Evolutionary conservation across 1,140 invertebrate species (phyloP).

Genomic region (Ostrea edulis): DNA sequence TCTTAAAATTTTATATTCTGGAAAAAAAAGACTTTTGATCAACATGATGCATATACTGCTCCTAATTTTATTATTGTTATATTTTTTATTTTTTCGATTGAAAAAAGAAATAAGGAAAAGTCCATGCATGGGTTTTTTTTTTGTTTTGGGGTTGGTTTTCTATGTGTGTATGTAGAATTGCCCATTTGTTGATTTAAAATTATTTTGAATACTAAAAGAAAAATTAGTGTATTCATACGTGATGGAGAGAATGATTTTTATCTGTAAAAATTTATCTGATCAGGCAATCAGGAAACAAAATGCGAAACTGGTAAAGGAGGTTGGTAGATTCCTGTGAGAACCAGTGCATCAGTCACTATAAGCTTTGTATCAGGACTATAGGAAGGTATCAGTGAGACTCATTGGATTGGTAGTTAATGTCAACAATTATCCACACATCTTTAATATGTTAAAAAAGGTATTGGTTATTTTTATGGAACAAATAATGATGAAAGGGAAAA

Average conservation of each 20-base stretch:
- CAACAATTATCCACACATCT: too few species aligned
- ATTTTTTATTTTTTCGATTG: background rate
- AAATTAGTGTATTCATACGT: background rate
- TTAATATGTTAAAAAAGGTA: too few species aligned
- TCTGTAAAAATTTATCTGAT: background rate
- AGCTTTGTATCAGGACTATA: background rate
- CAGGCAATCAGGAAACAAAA: slow-evolving; percentile 1
- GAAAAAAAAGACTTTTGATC: background rate
- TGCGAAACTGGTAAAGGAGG: slow-evolving; percentile 28
- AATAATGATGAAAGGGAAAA: too few species aligned
- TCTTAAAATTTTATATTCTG: background rate
- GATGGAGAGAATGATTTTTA: background rate
- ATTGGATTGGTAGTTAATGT: too few species aligned
- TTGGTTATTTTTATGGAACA: too few species aligned
- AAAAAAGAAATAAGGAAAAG: too few species aligned
- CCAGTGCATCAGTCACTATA: background rate
- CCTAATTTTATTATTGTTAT: too few species aligned
- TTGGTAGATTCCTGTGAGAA: slow-evolving; percentile 6
- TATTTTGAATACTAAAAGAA: background rate
- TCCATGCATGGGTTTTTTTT: too few species aligned
- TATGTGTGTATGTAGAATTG: background rate
- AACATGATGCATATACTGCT: background rate
- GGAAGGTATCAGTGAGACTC: too few species aligned
- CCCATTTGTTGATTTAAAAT: slow-evolving; percentile 9
- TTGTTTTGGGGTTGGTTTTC: too few species aligned